Evolutionary conservation across 2,113 vertebrate species (phyloP), one percentile per base, ranked within the genome.

Genomic region (Trichechus manatus): DNA sequence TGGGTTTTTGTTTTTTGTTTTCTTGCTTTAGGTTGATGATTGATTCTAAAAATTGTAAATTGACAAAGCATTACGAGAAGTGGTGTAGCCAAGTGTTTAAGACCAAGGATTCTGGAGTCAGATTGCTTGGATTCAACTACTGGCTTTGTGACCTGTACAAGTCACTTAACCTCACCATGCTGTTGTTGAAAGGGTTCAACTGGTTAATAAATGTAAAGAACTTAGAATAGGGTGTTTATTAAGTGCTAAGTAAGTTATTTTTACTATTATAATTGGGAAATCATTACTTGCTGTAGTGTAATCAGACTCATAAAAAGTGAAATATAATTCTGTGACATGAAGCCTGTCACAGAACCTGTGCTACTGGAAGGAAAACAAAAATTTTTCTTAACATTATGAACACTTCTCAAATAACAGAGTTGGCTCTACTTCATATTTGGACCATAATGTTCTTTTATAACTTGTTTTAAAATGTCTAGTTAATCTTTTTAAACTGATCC

Each of bases 401-500:
- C 77, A 33, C 33, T 39, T 20, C 19, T 75, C 6, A 63, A 0
- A 84, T 83, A n/a, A 20, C n/a, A 56, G 47, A 47, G 3, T 83
- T 91, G 47, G 23, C 59, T 89, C 92, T 81, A 70, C 44, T 74
- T 80, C 5, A 25, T 86, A 70, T 81, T 89, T 86, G 50, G 25
- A 20, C 77, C 70, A 14, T 74, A 53, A 22, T 81, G 1, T 64
- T 87, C 29, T 79, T 87, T 53, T 53, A 59, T 42, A 78, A 89
- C 31, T 95, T 95, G 85, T 36, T 74, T 77, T 29, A 42, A 94
- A 29, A 68, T 61, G 94, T 81, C 14, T 74, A 47, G 9, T 82
- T 66, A 74, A 88, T 61, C 68, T 63, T 74, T 93, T 89, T 80
- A 36, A 89, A 39, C 0, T 27, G 7, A 29, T 42, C 56, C 14